Conservation (phyloP, 2,797 vertebrate species). For the Notamacropus eugenii region DNA sequence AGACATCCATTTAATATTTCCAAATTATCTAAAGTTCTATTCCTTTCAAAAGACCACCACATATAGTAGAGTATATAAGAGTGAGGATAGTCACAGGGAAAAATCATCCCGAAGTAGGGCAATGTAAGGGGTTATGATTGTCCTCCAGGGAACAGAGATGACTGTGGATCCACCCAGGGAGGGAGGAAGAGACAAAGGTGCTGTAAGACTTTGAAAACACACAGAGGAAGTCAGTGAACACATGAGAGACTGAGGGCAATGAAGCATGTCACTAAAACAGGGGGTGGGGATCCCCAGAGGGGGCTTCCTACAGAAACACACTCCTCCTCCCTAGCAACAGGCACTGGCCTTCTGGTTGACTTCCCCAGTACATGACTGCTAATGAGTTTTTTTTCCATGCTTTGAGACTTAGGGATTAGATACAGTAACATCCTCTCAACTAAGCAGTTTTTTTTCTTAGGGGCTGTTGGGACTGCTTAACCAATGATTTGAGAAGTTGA, state of each 20-base stretch:
- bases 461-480: neutral
- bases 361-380: neutral
- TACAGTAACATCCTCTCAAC: neutral
- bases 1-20: neutral
- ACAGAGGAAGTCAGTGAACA: slow-evolving; percentile 1
- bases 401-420: slow-evolving; percentile 33
- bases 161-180: neutral
- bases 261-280: neutral
- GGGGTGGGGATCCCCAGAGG: neutral
- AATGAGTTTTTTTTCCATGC: slow-evolving; percentile 24
- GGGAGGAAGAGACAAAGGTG: neutral
- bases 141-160: slow-evolving; percentile 1
- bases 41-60: slow-evolving; percentile 4
- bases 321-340: neutral
- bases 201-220: neutral
- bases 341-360: neutral
- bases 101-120: neutral
- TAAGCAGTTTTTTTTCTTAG: neutral
- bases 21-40: neutral
- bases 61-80: neutral
- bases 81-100: neutral
- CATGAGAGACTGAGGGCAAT: neutral
- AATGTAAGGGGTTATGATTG: neutral
- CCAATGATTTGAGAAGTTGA: slow-evolving; percentile 1
- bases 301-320: neutral